Evolutionary conservation across 2,888 invertebrate genomes (phyloP).

Genomic region (Acronicta alni): DNA sequence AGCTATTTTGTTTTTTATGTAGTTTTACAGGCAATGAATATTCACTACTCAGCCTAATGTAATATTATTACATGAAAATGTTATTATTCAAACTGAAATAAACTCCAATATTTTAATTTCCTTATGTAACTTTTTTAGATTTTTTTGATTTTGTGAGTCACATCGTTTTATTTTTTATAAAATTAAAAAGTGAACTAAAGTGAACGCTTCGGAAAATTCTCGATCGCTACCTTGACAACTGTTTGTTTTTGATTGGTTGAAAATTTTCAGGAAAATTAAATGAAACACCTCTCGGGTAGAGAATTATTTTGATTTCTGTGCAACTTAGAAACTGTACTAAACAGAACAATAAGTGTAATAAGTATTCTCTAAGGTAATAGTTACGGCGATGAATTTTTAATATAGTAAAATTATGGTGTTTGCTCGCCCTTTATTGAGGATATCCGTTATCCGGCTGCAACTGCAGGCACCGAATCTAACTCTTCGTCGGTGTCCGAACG

Average conservation of each 20-base stretch:
- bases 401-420: slow-evolving; percentile 35
- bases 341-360: slow-evolving; percentile 40
- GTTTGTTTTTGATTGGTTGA: slow-evolving; percentile 87
- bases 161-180: not conserved
- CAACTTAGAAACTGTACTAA: slow-evolving; percentile 19
- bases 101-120: too few relatives aligned
- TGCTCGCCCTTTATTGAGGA: slow-evolving; percentile 75
- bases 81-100: too few relatives aligned
- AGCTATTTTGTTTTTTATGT: slow-evolving; percentile 7
- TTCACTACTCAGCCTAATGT: not conserved
- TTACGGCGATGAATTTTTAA: slow-evolving; percentile 39
- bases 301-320: slow-evolving; percentile 35
- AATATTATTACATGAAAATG: not conserved
- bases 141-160: not conserved
- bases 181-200: slow-evolving; percentile 9
- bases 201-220: slow-evolving; percentile 75
- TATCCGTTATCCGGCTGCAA: slow-evolving; percentile 80
- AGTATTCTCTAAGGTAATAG: slow-evolving; percentile 45
- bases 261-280: slow-evolving; percentile 74
- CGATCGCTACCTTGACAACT: slow-evolving; percentile 78
- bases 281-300: slow-evolving; percentile 21
- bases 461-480: slow-evolving; percentile 42
- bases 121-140: too few relatives aligned
- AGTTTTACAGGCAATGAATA: not conserved
- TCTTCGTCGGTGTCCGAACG: slow-evolving; percentile 31